Base-by-base conservation (phyloP, 2,888 invertebrate species). In the Acleris cristana region DNA sequence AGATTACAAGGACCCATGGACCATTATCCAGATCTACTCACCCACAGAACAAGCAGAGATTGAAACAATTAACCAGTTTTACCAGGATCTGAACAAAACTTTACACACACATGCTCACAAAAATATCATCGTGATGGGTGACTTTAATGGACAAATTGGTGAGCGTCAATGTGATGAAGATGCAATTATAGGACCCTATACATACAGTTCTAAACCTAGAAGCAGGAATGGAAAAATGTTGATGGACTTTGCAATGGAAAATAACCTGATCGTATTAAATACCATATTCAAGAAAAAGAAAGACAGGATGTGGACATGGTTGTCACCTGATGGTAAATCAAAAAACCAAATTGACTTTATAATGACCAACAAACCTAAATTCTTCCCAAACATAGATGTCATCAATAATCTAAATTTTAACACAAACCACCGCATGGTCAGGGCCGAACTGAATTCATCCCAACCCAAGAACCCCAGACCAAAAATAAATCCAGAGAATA, bases 301-400 rank as follows among this genome's bases (percentile, higher is more conserved):
- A 1, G 34, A 55, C 18, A 30, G 7, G 2, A 55, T 10, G 18
- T 55, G 34, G 34, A 55, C 54, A 7, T 55, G 54, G 54, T 7
- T 34, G 34, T 34, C n/a, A 3, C 54, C 54, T 1, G 54, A 34
- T 34, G 54, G 34, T 7, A 34, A 34, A 4, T 18, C 2, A 10
- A 55, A 34, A 34, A 55, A 18, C 18, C 18, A 55, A 7, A 55
- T 55, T 8, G 34, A 55, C 26, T 55, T 7, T 18, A 55, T 55
- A 3, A 5, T 55, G 3, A 55, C 34, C 7, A 55, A 55, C 12
- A 55, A 55, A 55, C n/a, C 18, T 18, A 34, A 18, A 6, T 18
- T 3, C n/a, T 55, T 30, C 18, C n/a, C 2, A 3, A 40, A 55
- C 14, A 14, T 14, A 3, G 8, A 4, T 4, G 30, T 55, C 10